Evolutionary conservation across 2,888 invertebrate species (phyloP), one percentile per base, ranked within the genome.

Genomic region (Agrotis segetum): DNA sequence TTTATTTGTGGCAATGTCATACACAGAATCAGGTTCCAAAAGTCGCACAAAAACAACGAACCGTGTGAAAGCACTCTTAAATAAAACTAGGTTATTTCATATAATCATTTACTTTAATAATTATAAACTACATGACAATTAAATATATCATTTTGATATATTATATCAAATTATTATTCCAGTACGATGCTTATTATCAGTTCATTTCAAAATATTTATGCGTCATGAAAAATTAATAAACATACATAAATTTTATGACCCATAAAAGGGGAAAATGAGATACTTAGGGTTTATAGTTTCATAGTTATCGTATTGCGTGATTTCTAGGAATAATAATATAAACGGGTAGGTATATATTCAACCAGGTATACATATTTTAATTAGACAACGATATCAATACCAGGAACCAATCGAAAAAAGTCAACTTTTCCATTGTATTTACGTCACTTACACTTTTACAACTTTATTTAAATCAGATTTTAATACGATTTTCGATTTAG

Each of bases 401-500:
- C 16, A 19, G n/a, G 14, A 34, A 34, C 3, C 14, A 19, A 58
- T 58, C 16, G 44, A 29, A 53, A 49, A 44, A 21, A 49, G 34
- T 56, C 19, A 66, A 69, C 24, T 56, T 67, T 64, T 77, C 81
- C 78, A 78, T 49, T 34, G 19, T 17, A n/a, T 63, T 29, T 44
- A 40, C 70, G 66, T 78, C 60, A 67, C 3, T 2, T 16, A 11
- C 29, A 47, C 14, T 13, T 59, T 24, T 29, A 19, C 47, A 62
- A 50, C 11, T 21, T 67, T 63, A 66, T 52, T 56, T 46, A 50
- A 76, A 78, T 81, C 29, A 11, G 0, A 52, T 47, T 71, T 71
- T 53, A 67, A 81, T 76, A 14, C 52, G 4, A 14, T 46, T 34
- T 44, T 49, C 47, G 2, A 63, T 67, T 56, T n/a, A 2, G 13